Conservation (phyloP, 2,797 vertebrate genomes). For the Brachymystax lenok region DNA sequence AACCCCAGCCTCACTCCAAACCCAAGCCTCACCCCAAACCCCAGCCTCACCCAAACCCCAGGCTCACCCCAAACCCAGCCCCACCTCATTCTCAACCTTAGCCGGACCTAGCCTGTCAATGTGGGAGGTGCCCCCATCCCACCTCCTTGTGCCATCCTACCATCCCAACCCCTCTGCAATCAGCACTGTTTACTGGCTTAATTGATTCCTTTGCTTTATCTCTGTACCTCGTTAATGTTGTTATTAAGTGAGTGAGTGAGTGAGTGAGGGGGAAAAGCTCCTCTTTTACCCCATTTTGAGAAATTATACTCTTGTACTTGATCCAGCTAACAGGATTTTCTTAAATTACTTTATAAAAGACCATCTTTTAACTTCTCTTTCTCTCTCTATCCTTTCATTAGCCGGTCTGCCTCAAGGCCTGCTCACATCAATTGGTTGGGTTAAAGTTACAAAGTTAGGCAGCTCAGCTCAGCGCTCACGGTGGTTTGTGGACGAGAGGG, state of each 20-base stretch:
- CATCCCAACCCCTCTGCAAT: conserved; percentile 57
- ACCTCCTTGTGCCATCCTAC: conserved; percentile 59
- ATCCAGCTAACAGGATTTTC: conserved; percentile 99
- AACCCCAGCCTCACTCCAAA: too few relatives aligned
- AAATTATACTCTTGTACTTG: conserved; percentile 99
- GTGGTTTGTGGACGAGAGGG: conserved; percentile 85
- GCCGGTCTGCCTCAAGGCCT: conserved; percentile 98
- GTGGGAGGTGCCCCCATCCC: conserved; percentile 19
- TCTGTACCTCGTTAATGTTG: conserved; percentile 69
- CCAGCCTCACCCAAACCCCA: too few relatives aligned
- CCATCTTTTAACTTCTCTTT: conserved; percentile 99
- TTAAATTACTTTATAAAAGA: conserved; percentile 99
- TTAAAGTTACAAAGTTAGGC: conserved; percentile 99
- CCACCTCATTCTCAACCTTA: too few relatives aligned
- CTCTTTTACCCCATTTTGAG: conserved; percentile 83
- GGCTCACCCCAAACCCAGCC: too few relatives aligned
- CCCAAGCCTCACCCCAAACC: too few relatives aligned
- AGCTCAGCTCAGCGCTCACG: conserved; percentile 93
- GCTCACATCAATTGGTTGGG: conserved; percentile 97
- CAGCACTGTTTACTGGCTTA: conserved; percentile 75
- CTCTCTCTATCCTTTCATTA: conserved; percentile 99
- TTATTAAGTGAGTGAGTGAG: conserved; percentile 70
- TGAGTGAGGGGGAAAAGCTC: conserved; percentile 60
- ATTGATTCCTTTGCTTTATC: conserved; percentile 73
- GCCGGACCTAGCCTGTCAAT: too few relatives aligned